Evolutionary conservation across 2,113 vertebrate species (phyloP).

Genomic region (Aramus guarauna): DNA sequence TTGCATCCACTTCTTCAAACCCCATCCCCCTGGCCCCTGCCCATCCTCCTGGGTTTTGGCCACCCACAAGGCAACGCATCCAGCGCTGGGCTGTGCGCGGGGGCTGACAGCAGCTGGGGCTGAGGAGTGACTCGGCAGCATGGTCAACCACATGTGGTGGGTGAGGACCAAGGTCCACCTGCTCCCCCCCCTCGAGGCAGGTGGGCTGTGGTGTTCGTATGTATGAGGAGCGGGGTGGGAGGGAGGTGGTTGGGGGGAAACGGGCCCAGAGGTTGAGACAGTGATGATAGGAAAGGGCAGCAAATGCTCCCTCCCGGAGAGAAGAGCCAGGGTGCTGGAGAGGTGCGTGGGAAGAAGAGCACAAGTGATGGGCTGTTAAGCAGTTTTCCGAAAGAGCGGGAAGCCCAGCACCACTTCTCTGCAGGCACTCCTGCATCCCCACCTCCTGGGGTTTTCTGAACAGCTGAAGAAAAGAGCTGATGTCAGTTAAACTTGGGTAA

Average conservation of each 20-base stretch:
- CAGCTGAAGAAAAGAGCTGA: not conserved
- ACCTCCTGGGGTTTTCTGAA: not conserved
- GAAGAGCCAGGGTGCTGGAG: fast-evolving
- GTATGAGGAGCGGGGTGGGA: fast-evolving
- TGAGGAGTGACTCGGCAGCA: not conserved
- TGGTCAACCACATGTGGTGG: not conserved
- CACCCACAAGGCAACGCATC: not conserved
- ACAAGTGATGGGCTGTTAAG: fast-evolving
- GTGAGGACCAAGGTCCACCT: not conserved
- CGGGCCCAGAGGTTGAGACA: fast-evolving
- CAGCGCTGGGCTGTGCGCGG: fast-evolving
- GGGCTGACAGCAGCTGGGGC: not conserved
- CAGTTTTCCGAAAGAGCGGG: fast-evolving
- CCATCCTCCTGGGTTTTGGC: not conserved
- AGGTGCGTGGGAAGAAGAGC: not conserved
- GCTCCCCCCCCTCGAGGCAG: fast-evolving
- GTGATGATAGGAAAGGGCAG: not conserved
- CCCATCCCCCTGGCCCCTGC: not conserved
- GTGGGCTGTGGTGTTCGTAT: not conserved
- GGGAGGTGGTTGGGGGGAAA: no score
- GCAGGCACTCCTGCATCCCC: not conserved
- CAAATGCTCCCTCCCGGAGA: not conserved
- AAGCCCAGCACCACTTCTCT: not conserved
- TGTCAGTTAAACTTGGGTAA: not conserved
- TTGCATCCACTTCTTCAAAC: not conserved